Evolutionary conservation across 35 echinoderm and acorn worm genomes (phyloP).

Genomic region (Diadema setosum): DNA sequence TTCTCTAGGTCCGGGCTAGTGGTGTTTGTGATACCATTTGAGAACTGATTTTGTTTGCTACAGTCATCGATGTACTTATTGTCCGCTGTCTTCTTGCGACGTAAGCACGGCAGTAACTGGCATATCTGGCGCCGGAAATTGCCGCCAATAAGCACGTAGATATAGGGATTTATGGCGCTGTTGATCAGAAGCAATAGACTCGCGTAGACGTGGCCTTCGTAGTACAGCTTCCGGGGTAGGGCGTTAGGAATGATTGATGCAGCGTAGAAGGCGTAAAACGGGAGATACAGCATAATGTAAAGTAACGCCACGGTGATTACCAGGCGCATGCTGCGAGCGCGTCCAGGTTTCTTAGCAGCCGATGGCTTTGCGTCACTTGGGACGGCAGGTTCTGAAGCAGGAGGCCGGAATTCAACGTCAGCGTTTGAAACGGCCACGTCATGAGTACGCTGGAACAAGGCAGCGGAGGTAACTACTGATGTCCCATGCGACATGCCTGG

Average conservation of each 20-base stretch:
- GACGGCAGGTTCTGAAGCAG: too few species aligned
- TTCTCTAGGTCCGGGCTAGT: too few species aligned
- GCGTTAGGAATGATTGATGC: neutral
- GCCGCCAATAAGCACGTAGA: neutral
- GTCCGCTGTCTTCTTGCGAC: too few species aligned
- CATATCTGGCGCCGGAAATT: neutral
- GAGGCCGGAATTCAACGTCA: too few species aligned
- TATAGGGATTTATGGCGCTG: conserved; percentile 1
- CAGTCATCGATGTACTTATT: too few species aligned
- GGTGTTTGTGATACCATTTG: too few species aligned
- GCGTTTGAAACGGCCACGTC: too few species aligned
- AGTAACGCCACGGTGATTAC: neutral
- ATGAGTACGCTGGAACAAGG: too few species aligned
- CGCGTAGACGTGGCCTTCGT: neutral
- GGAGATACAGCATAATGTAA: neutral
- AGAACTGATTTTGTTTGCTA: too few species aligned
- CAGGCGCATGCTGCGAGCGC: neutral
- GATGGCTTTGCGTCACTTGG: neutral
- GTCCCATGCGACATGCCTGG: too few species aligned
- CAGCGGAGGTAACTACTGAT: too few species aligned
- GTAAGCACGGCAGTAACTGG: neutral
- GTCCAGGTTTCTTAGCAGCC: neutral
- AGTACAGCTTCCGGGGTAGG: neutral
- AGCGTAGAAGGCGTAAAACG: neutral
- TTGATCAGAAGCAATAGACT: neutral